These are phyloP conservation scores for Linurgus olivaceus DNA, from an alignment of 2,797 vertebrate genomes.

Conservation along the genomic window DNA sequence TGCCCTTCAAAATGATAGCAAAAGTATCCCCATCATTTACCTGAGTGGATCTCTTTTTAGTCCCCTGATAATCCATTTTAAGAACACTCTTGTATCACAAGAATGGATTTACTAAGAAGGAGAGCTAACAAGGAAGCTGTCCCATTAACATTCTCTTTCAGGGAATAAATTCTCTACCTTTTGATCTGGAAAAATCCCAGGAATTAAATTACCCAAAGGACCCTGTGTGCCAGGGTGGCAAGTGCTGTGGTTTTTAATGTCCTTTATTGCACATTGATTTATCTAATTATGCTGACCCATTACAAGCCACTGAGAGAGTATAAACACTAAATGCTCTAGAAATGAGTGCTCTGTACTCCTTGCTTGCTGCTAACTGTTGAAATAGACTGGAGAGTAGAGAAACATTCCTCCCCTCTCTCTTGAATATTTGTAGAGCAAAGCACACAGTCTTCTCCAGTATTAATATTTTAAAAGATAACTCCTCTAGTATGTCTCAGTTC, in stretches of 20 bases:
- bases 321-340: background rate
- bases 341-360: background rate
- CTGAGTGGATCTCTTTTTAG: background rate
- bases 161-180: background rate
- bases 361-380: background rate
- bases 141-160: background rate
- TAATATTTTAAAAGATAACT: constrained; percentile 34
- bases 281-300: background rate
- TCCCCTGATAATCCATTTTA: background rate
- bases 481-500: background rate
- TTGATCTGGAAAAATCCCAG: background rate
- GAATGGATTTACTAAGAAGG: background rate
- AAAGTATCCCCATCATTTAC: background rate
- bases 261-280: background rate
- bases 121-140: background rate
- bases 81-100: background rate
- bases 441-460: background rate
- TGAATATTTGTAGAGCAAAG: background rate
- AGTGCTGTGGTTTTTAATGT: background rate
- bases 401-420: background rate
- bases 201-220: background rate
- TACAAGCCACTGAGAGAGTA: background rate
- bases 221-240: background rate
- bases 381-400: background rate
- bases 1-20: constrained; percentile 8